Conservation (phyloP, 1,140 invertebrate genomes). For the Xylocopa sonorina region DNA sequence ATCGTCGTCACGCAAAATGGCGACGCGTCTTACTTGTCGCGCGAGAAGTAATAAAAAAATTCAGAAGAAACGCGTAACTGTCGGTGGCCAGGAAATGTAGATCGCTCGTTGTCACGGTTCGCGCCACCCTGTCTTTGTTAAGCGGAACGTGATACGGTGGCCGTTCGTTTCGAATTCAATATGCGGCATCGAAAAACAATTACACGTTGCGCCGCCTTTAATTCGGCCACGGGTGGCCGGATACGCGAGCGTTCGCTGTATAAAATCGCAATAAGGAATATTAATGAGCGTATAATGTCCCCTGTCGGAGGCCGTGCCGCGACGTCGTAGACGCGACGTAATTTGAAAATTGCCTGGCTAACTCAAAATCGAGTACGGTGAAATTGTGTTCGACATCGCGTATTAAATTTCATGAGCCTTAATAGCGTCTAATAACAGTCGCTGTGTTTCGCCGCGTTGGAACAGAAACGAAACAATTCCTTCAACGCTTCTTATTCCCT, state of each 20-base stretch:
- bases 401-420: slow-evolving; percentile 61
- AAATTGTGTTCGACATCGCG: background rate
- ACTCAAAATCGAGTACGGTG: slow-evolving; percentile 44
- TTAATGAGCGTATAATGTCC: slow-evolving; percentile 67
- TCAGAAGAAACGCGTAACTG: background rate
- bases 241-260: slow-evolving; percentile 54
- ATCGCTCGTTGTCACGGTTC: background rate
- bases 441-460: background rate
- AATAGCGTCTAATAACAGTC: slow-evolving; percentile 20
- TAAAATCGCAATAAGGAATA: slow-evolving; percentile 71
- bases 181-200: slow-evolving; percentile 71
- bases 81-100: background rate
- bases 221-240: background rate
- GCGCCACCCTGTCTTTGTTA: background rate
- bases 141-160: background rate
- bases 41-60: no score
- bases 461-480: background rate
- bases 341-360: slow-evolving; percentile 61
- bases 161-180: slow-evolving; percentile 59
- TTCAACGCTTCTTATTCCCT: background rate
- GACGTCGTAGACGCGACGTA: slow-evolving; percentile 41
- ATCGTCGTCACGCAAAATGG: no score
- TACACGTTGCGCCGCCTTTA: slow-evolving; percentile 58
- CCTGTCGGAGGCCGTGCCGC: slow-evolving; percentile 10
- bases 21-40: no score